Evolutionary conservation across 1,140 invertebrate genomes (phyloP).

Genomic region (Achatina immaculata): DNA sequence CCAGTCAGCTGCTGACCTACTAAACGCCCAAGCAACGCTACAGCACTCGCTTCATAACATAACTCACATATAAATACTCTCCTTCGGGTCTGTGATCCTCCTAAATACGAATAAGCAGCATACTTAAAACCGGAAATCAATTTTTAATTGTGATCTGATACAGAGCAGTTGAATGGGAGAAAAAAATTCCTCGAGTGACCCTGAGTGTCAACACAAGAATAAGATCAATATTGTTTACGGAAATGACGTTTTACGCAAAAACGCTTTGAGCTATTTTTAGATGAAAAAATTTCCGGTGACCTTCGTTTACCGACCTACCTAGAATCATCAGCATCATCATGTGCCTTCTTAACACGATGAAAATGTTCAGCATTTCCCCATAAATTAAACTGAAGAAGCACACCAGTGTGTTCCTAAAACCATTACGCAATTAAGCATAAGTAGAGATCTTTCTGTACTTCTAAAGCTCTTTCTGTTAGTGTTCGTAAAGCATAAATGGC

Average conservation of each 20-base stretch:
- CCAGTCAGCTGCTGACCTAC: conserved; percentile 18
- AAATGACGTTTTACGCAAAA: conserved; percentile 25
- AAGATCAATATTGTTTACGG: conserved; percentile 23
- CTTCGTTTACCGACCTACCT: too few species aligned
- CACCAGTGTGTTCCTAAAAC: too few species aligned
- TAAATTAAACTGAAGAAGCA: too few species aligned
- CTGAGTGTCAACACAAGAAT: conserved; percentile 11
- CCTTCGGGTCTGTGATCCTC: not conserved
- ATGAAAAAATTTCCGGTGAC: too few species aligned
- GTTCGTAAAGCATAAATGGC: too few species aligned
- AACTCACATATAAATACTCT: not conserved
- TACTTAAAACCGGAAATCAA: not conserved
- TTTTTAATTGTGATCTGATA: not conserved
- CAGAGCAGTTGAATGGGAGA: not conserved
- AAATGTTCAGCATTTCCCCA: too few species aligned
- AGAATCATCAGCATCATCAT: too few species aligned
- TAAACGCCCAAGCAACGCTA: conserved; percentile 2
- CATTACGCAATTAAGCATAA: too few species aligned
- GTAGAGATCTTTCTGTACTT: too few species aligned
- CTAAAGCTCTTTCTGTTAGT: too few species aligned
- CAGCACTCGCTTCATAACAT: not conserved
- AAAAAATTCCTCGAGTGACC: not conserved
- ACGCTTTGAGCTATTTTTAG: too few species aligned
- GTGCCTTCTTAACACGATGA: too few species aligned
- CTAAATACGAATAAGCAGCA: not conserved